Percentiles rank a stretch among this genome's conserved stretches.
These are phyloP conservation scores for Ennomos fuscantarius DNA, from an alignment of 2,888 invertebrate species.

Conservation along the genomic window DNA sequence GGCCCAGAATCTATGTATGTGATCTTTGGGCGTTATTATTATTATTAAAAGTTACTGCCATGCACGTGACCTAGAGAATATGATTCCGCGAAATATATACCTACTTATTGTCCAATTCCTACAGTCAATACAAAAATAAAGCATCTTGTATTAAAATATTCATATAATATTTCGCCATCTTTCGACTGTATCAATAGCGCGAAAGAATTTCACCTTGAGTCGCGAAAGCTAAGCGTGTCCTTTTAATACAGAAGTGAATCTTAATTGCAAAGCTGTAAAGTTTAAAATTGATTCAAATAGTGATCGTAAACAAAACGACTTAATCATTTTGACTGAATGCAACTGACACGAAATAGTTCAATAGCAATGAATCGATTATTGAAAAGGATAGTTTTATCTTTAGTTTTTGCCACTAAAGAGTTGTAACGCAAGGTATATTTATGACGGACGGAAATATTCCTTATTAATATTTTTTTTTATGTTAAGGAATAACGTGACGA, in stretches of 20 bases:
- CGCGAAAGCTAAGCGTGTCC: slow-evolving; percentile 59
- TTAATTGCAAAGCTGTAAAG: slow-evolving; percentile 9
- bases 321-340: slow-evolving; percentile 20
- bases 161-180: slow-evolving; percentile 38
- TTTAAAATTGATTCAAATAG: slow-evolving; percentile 10
- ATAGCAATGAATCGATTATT: slow-evolving; percentile 6
- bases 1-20: no score
- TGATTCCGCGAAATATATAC: slow-evolving; percentile 20
- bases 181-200: slow-evolving; percentile 36
- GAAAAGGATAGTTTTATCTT: background rate
- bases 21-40: no score
- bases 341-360: slow-evolving; percentile 18
- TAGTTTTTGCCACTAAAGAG: no score
- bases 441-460: no score
- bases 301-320: slow-evolving; percentile 24
- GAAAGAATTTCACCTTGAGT: slow-evolving; percentile 69
- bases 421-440: no score
- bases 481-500: no score
- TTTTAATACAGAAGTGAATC: slow-evolving; percentile 27
- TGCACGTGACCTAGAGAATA: slow-evolving; percentile 23
- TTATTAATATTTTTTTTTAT: no score
- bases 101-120: slow-evolving; percentile 25
- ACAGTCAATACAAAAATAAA: slow-evolving; percentile 23
- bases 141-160: slow-evolving; percentile 30
- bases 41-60: slow-evolving; percentile 16